These are phyloP conservation scores for Drosophila nigricruria DNA, from an alignment of 2,888 invertebrate species.

Conservation along the genomic window DNA sequence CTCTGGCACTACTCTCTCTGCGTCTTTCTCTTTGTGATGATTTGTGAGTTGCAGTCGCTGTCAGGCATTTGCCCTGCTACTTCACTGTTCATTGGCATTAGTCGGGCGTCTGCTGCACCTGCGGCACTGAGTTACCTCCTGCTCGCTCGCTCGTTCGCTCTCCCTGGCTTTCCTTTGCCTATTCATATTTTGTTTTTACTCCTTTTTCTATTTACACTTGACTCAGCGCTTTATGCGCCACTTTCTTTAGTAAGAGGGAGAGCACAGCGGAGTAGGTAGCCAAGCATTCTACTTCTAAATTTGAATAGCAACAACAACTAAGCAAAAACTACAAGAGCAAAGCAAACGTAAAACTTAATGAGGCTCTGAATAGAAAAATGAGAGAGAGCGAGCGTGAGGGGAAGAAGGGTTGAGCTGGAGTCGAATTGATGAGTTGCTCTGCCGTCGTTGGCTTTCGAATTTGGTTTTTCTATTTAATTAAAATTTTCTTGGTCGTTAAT, in stretches of 20 bases:
- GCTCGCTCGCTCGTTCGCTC: not conserved
- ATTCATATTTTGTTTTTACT: not conserved
- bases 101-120: constrained; percentile 60
- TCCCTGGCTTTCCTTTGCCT: too few relatives aligned
- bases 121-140: constrained; percentile 25
- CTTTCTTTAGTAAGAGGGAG: constrained; percentile 32
- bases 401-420: constrained; percentile 14
- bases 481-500: constrained; percentile 75
- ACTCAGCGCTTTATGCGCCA: constrained; percentile 42
- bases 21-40: constrained; percentile 42
- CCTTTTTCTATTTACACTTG: constrained; percentile 48
- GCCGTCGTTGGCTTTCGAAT: constrained; percentile 30
- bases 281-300: constrained; percentile 68
- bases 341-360: constrained; percentile 75
- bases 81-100: constrained; percentile 76
- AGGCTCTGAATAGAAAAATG: constrained; percentile 65
- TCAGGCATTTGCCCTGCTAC: constrained; percentile 59
- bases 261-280: constrained; percentile 18
- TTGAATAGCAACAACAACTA: constrained; percentile 64
- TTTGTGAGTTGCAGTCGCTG: constrained; percentile 38
- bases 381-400: constrained; percentile 4
- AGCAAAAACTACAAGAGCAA: constrained; percentile 25
- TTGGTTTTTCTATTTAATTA: constrained; percentile 71
- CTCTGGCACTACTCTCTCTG: not conserved
- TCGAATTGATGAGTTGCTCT: constrained; percentile 36